Conservation (phyloP, 2,888 invertebrate genomes). For the Cantharis flavilabris region DNA sequence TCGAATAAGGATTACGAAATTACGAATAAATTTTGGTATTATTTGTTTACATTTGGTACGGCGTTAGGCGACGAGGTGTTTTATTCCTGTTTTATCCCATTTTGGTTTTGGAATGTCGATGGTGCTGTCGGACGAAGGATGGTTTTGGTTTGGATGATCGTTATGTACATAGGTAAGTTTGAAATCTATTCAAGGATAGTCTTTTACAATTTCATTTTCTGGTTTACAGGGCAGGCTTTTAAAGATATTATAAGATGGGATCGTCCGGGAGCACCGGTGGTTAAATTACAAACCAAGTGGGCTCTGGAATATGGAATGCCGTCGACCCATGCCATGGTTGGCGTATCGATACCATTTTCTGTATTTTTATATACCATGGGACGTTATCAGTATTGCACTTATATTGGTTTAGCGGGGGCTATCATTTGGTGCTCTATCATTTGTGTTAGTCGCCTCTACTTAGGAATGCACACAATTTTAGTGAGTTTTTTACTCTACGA, state of each 20-base stretch:
- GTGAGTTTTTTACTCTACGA: constrained; percentile 59
- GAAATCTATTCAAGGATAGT: neutral
- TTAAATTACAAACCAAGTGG: constrained; percentile 85
- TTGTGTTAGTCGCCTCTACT: constrained; percentile 83
- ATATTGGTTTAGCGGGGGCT: constrained; percentile 64
- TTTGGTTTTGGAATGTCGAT: constrained; percentile 95
- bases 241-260: constrained; percentile 90
- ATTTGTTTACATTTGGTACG: constrained; percentile 82
- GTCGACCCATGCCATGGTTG: constrained; percentile 93
- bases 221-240: constrained; percentile 74
- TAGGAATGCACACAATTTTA: constrained; percentile 92
- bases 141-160: constrained; percentile 78
- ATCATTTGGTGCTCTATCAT: constrained; percentile 75
- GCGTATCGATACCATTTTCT: constrained; percentile 85
- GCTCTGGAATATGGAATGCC: constrained; percentile 94
- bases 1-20: constrained; percentile 56
- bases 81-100: constrained; percentile 89
- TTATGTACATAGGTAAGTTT: constrained; percentile 79
- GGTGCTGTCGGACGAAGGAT: constrained; percentile 83
- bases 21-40: constrained; percentile 80
- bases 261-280: constrained; percentile 82
- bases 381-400: constrained; percentile 74
- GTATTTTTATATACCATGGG: constrained; percentile 79
- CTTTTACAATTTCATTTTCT: neutral
- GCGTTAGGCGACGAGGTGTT: constrained; percentile 89